Conservation (phyloP, 1,140 invertebrate species). For the Drosophila pseudoananassae region DNA sequence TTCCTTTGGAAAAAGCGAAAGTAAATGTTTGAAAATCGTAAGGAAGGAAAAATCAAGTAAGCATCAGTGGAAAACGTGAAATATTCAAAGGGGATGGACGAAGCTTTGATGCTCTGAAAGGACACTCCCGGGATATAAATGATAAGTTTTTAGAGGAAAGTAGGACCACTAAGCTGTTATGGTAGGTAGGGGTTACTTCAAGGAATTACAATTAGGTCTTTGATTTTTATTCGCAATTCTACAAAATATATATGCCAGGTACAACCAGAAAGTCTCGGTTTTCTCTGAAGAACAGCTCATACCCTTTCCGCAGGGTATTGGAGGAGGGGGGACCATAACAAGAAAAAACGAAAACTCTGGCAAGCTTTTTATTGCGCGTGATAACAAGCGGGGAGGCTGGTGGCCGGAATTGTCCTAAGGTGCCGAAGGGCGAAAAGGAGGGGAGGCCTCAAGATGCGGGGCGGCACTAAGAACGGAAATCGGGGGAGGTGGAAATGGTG, state of each 20-base stretch:
- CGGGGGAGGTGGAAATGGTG: constrained; percentile 9
- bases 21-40: constrained; percentile 83
- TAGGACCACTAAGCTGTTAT: too few species aligned
- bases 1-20: constrained; percentile 77
- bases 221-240: too few species aligned
- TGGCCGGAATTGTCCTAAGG: constrained; percentile 43
- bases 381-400: constrained; percentile 74
- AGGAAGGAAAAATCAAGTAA: constrained; percentile 81
- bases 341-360: constrained; percentile 42
- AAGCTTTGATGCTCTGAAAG: constrained; percentile 29
- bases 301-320: constrained; percentile 56
- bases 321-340: constrained; percentile 16
- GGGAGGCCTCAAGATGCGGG: not conserved
- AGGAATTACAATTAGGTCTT: too few species aligned
- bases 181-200: too few species aligned
- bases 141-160: not conserved
- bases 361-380: constrained; percentile 76
- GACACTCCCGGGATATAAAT: too few species aligned
- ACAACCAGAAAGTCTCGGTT: constrained; percentile 7
- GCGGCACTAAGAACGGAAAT: not conserved
- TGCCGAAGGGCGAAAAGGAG: constrained; percentile 13
- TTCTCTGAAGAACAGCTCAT: constrained; percentile 29
- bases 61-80: constrained; percentile 52
- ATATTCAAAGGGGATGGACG: constrained; percentile 7
- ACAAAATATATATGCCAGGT: not conserved